Conservation (phyloP, 2,113 vertebrate species). For the Pan troglodytes region NHGRI_mPanTro3-v2.1_pri NC_072398.2:27276001-27276500, state of each 20-base stretch:
- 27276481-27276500: background rate
- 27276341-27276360: background rate
- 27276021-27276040: background rate
- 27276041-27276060: too few relatives aligned
- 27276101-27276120: background rate
- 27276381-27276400: background rate
- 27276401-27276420: background rate
- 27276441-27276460: background rate
- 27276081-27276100: background rate
- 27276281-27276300: background rate
- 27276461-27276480: background rate
- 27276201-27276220: background rate
- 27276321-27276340: background rate
- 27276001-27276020: background rate
- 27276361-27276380: background rate
- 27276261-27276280: background rate
- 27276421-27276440: background rate
- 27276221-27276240: background rate
- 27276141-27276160: background rate
- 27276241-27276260: background rate
- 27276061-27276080: background rate
- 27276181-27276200: background rate
- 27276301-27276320: background rate
- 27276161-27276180: background rate
- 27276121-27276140: background rate